Base-by-base conservation (phyloP, 35 echinoderm and acorn worm species). In the Ptychodera flava region DNA sequence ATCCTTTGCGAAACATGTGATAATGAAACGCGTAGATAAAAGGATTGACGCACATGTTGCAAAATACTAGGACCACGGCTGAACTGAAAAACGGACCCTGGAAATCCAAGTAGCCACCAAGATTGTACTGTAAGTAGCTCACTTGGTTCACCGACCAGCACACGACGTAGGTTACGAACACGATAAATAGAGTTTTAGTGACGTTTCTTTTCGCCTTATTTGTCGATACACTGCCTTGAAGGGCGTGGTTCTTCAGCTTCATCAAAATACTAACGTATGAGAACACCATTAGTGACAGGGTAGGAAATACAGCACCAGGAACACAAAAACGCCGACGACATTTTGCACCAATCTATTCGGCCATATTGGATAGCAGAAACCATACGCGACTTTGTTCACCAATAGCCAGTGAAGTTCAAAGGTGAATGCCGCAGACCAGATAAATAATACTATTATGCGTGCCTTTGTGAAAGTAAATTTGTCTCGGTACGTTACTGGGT, bases 1-100 rank as follows among this genome's bases (percentile, higher is more conserved):
- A 64, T 6, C 45, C 45, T 12, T 22, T 64, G 45, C 45, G 86
- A 78, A 97, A 93, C 16, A 91, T 91, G 81, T 93, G 86, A 38
- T 97, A 97, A 35, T 93, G 93, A 34, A 97, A 93, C 15, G 91
- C 85, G 34, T 97, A 97, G 29, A 97, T 97, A 35, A 97, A 86
- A 31, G 94, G 94, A 78, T 93, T 92, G 15, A 90, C 82, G 79
- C 92, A 97, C 91, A 97, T 91, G 31, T 97, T 97, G 85, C 91
- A 93, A 29, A 90, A 80, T 0, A 97, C 89, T 1, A 97, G 75
- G n/a, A 87, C 89, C 15, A 89, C 91, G 1, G 90, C 82, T 1
- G 87, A 78, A 34, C 86, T 84, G 77, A 93, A 89, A 15, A 91
- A 37, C 16, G 79, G 36, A 27, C 92, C 89, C 14, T 88, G 78